Base-by-base conservation (phyloP, 2,888 invertebrate genomes). In the Melangyna quadrimaculata region DNA sequence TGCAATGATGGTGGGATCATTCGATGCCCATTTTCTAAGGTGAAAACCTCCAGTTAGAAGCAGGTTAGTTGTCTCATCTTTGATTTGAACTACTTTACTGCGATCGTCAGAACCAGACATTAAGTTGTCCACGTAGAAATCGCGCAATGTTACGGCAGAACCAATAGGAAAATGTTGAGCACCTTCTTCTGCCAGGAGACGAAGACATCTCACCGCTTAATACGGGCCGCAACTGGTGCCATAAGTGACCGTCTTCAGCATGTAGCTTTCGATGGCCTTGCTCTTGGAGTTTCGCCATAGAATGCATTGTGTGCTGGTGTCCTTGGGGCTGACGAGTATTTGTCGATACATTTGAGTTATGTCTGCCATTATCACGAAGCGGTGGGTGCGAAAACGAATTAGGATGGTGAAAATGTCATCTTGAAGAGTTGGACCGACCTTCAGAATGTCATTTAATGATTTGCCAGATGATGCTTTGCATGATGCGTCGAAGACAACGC, bases 121-220 rank as follows among this genome's bases (percentile, higher is more conserved):
- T 51, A 87, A 53, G 51, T 78, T 81, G 14, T 78, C 87, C 12
- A 87, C 78, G 37, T 69, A 75, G 14, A 75, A 75, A 5, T 69
- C 75, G 29, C 48, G 75, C 17, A 59, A 29, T n/a, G 59, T 75
- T 2, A 59, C 4, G 17, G 22, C 19, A 3, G 67, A 55, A 27
- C 75, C 67, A 35, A 59, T 12, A 0, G 75, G 59, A 69, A 69
- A 75, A 5, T 61, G 24, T 40, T 61, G 19, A 7, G 35, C 22
- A 37, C 37, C 32, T 32, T 32, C 37, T 37, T 75, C 63, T 37
- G 74, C 75, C 9, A 80, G 43, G 12, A 69, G 22, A 7, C 59
- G 59, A 22, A 63, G 43, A 29, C 43, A 43, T 63, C 43, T 63
- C 27, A 63, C 43, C 37, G 40, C 77, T 65, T 40, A 59, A 9